Evolutionary conservation across 2,797 vertebrate genomes (phyloP).

Genomic region (Trachops cirrhosus): DNA sequence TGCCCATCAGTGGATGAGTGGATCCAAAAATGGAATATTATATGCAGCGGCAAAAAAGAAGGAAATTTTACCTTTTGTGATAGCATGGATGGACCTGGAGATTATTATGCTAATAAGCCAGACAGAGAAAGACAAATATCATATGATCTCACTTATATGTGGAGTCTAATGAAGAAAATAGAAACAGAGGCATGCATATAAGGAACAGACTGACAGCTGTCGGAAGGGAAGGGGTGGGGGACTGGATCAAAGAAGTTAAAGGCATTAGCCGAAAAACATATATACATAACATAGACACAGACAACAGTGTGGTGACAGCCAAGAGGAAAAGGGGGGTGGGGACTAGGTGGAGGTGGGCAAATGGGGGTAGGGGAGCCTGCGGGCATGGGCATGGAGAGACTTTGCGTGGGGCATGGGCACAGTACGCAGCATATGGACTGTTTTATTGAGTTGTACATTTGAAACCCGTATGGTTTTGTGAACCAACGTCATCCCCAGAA

Average conservation of each 20-base stretch:
- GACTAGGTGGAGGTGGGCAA: neutral
- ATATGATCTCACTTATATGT: neutral
- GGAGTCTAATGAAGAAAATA: neutral
- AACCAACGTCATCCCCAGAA: neutral
- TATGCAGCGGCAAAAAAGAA: neutral
- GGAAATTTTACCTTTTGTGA: neutral
- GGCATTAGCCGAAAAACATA: neutral
- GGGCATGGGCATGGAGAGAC: too few relatives aligned
- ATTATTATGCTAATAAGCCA: neutral
- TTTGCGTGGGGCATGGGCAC: neutral
- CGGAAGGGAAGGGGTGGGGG: too few relatives aligned
- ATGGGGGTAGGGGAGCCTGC: neutral
- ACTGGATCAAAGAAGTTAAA: neutral
- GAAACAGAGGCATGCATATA: neutral
- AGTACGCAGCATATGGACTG: neutral
- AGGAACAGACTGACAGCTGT: neutral
- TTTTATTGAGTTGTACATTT: neutral
- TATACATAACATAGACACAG: neutral
- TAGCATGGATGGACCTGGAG: neutral
- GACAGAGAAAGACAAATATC: neutral
- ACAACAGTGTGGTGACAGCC: neutral
- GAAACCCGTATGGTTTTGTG: neutral
- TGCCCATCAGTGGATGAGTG: neutral
- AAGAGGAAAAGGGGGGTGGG: neutral
- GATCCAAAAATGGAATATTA: neutral